Percentiles rank a stretch among this genome's conserved stretches.
Evolutionary conservation across 1,140 invertebrate genomes (phyloP).

Genomic region (Temnothorax longispinosus): DNA sequence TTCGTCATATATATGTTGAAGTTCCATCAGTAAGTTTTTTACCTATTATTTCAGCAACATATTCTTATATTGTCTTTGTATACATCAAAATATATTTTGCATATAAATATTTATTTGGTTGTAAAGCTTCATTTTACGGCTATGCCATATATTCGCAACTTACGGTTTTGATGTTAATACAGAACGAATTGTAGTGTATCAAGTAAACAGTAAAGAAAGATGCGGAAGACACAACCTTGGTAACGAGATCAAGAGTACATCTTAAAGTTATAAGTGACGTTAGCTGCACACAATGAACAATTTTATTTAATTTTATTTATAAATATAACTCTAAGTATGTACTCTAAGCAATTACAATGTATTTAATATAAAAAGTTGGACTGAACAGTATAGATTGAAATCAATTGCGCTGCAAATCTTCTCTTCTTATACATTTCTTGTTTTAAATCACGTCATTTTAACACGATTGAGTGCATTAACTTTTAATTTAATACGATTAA

Average conservation of each 20-base stretch:
- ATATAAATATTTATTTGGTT: not conserved
- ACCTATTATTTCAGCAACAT: not conserved
- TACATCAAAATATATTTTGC: not conserved
- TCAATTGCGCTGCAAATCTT: not conserved
- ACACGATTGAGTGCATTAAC: too few species aligned
- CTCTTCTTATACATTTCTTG: too few species aligned
- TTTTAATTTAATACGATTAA: too few species aligned
- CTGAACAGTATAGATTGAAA: not conserved
- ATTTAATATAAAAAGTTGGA: not conserved
- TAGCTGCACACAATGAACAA: not conserved
- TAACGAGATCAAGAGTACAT: not conserved
- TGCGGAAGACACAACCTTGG: not conserved
- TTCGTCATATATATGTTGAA: not conserved
- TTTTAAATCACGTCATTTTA: too few species aligned
- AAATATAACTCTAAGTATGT: not conserved
- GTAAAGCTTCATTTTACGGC: not conserved
- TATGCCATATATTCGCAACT: not conserved
- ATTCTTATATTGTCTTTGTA: conserved; percentile 1
- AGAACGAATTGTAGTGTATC: not conserved
- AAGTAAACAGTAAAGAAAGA: not conserved
- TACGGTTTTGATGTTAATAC: conserved; percentile 2
- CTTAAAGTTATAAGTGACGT: not conserved
- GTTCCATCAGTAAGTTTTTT: not conserved
- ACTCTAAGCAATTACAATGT: not conserved
- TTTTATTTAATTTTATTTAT: not conserved